These are phyloP conservation scores for Drosophila multiciliata DNA, from an alignment of 2,888 invertebrate species.

Conservation along the genomic window DNA sequence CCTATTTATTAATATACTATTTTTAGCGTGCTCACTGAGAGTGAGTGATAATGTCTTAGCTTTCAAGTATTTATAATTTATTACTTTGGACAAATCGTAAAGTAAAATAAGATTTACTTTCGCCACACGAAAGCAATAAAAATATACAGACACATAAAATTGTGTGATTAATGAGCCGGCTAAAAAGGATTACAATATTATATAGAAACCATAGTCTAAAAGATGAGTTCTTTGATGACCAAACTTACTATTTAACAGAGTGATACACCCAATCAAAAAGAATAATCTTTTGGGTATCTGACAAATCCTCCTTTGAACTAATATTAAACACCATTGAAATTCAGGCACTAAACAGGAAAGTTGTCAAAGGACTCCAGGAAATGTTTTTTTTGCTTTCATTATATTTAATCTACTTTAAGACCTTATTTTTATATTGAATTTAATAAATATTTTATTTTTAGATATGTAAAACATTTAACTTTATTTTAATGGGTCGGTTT, in stretches of 20 bases:
- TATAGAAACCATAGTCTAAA: background rate
- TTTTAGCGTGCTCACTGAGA: constrained; percentile 25
- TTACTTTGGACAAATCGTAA: constrained; percentile 24
- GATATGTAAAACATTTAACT: no score
- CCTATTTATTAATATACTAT: constrained; percentile 38
- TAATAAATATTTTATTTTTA: background rate
- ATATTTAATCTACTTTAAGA: background rate
- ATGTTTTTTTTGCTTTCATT: background rate
- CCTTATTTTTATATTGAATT: background rate
- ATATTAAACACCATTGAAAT: background rate
- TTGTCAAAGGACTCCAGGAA: background rate
- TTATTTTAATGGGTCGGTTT: no score
- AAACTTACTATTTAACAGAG: background rate
- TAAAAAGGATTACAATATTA: background rate
- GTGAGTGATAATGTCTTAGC: constrained; percentile 28
- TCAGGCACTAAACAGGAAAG: background rate
- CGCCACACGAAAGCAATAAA: constrained; percentile 67
- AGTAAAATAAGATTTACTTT: constrained; percentile 44
- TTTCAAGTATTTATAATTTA: constrained; percentile 34
- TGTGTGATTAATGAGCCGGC: constrained; percentile 35
- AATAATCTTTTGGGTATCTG: background rate
- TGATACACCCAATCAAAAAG: background rate
- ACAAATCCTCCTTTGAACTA: background rate
- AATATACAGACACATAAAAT: constrained; percentile 40
- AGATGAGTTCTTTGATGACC: background rate